Conservation (phyloP, 2,797 vertebrate genomes). For the Percopsis omiscomaycus region DNA sequence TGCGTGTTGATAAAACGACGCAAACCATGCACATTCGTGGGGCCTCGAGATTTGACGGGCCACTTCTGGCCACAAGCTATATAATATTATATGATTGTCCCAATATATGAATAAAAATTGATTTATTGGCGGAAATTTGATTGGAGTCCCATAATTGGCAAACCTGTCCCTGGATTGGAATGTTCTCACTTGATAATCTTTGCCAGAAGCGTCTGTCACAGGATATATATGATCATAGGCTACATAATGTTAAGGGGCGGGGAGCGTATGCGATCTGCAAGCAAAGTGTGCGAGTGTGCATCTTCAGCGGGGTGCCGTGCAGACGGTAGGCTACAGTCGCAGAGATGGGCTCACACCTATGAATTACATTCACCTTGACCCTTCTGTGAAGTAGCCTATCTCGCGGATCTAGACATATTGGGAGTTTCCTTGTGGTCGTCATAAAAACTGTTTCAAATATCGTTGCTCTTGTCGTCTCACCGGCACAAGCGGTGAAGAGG, state of each 20-base stretch:
- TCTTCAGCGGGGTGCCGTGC: slow-evolving; percentile 60
- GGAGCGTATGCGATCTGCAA: slow-evolving; percentile 62
- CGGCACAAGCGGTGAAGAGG: slow-evolving; percentile 69
- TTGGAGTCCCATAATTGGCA: too few relatives aligned
- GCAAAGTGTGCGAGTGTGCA: slow-evolving; percentile 57
- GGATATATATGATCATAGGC: slow-evolving; percentile 59
- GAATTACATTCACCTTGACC: slow-evolving; percentile 50
- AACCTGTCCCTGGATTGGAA: slow-evolving; percentile 26
- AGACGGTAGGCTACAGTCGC: slow-evolving; percentile 58
- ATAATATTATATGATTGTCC: too few relatives aligned
- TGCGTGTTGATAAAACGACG: too few relatives aligned
- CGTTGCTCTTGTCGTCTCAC: slow-evolving; percentile 64
- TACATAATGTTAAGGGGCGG: slow-evolving; percentile 70
- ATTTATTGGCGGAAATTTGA: too few relatives aligned
- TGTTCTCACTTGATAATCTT: slow-evolving; percentile 44
- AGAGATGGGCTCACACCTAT: slow-evolving; percentile 73
- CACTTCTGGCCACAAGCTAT: too few relatives aligned
- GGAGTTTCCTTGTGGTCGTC: slow-evolving; percentile 20
- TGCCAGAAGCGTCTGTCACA: slow-evolving; percentile 55
- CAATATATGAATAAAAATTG: too few relatives aligned
- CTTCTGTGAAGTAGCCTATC: slow-evolving; percentile 33
- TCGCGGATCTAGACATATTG: slow-evolving; percentile 35
- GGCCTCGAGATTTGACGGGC: too few relatives aligned
- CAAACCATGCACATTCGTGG: too few relatives aligned
- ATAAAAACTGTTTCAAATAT: slow-evolving; percentile 28